phyloP scores from a whole-genome alignment of 2,888 invertebrate genomes.

The Heliconius erato region DNA sequence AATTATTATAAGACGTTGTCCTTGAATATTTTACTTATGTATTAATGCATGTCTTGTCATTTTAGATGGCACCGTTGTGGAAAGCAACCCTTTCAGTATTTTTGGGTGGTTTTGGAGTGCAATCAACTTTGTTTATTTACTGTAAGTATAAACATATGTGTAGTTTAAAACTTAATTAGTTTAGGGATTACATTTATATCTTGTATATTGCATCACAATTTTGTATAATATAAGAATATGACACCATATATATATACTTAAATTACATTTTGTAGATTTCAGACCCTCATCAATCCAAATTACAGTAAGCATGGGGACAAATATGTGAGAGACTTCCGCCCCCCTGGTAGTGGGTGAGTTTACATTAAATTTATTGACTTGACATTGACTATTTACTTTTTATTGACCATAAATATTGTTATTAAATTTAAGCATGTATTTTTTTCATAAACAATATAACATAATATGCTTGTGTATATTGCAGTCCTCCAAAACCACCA shows the following conservation, averaged over 20 bases:
- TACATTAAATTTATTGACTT: background rate
- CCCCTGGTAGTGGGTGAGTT: slow-evolving; percentile 80
- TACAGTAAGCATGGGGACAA: slow-evolving; percentile 76
- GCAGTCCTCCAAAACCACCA: slow-evolving; percentile 80
- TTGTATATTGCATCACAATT: background rate
- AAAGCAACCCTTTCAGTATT: slow-evolving; percentile 79
- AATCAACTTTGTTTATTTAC: slow-evolving; percentile 82
- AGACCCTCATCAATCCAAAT: slow-evolving; percentile 75
- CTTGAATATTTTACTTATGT: background rate
- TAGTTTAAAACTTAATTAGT: background rate
- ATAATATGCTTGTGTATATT: slow-evolving; percentile 40
- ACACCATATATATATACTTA: background rate
- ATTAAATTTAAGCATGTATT: too few species aligned
- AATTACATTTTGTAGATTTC: slow-evolving; percentile 63
- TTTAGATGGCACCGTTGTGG: slow-evolving; percentile 84
- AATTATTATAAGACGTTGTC: background rate
- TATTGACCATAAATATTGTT: too few species aligned
- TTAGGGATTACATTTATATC: background rate
- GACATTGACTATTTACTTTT: too few species aligned
- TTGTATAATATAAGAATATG: background rate
- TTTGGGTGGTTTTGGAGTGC: slow-evolving; percentile 84
- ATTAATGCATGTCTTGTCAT: slow-evolving; percentile 41
- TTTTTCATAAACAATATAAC: background rate
- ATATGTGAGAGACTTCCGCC: slow-evolving; percentile 75
- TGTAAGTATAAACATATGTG: slow-evolving; percentile 79